Evolutionary conservation across 2,113 vertebrate species (phyloP), one percentile per base, ranked within the genome.

Genomic region (Patagioenas fasciata): DNA sequence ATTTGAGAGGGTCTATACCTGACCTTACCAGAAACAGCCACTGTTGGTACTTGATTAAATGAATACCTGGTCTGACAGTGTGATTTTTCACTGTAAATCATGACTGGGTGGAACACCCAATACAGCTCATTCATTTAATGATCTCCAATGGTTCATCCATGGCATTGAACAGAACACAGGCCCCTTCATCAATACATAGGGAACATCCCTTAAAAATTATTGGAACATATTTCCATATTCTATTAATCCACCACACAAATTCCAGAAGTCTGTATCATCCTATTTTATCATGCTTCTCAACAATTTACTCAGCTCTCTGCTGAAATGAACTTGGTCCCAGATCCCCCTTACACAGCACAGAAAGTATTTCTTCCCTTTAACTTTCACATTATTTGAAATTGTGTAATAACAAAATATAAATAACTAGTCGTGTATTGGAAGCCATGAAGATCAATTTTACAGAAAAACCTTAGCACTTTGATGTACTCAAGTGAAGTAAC

Each of bases 161-260:
- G 53, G 8, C 24, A 9, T 4, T 66, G 60, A 89, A 65, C 12
- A 87, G 40, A 93, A 80, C 51, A 57, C 28, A 36, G 40, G 10
- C 25, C 17, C 29, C 40, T 88, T 70, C 74, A 88, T 89, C 85
- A 82, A 58, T 66, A 66, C 20, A 51, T 17, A 56, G 40, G 34
- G 73, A 88, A 77, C 42, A 88, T 60, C 40, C 17, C 73, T 72
- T 38, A 54, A 44, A 96, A 96, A 95, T 64, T 38, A 89, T 83
- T 16, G 56, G 47, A 91, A 75, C 31, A 4, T 47, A 80, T 66
- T 88, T 77, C 66, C 0, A 0, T 81, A 40, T 29, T 80, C 18
- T 11, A 53, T 44, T 88, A 36, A 88, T 42, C 42, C 40, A 91
- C 51, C 78, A 57, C 81, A 88, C 40, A 80, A 85, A 89, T 75